Base-by-base conservation (phyloP, 2,113 vertebrate species). In the Urocolius indicus region DNA sequence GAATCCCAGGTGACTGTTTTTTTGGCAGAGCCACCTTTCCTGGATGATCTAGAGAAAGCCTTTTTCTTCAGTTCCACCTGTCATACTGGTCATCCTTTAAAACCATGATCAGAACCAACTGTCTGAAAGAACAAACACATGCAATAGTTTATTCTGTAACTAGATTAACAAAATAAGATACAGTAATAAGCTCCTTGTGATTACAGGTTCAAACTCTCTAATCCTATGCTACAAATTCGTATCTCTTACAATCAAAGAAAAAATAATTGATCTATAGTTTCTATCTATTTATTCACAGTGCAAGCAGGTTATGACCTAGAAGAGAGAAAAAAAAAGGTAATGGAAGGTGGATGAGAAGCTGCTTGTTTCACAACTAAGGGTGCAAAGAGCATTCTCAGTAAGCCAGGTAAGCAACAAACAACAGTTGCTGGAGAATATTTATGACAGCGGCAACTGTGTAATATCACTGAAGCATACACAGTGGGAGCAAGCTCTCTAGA, bases 391-490 rank as follows among this genome's bases (percentile, higher is more conserved):
- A 86, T 94, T 96, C 93, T 94, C 93, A 96, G 65, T 92, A 97
- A 96, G 94, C 93, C 96, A 95, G 78, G 93, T 92, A 96, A 97
- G 94, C 92, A 96, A 94, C 94, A 93, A 93, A 97, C 34, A 9
- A 9, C 29, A 66, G 91, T 76, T 87, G 94, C 85, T 93, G 94
- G 84, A 91, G 90, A 95, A 92, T 96, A 97, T 96, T 97, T 95
- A 86, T 96, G 96, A 95, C 94, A 96, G 97, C 75, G 26, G 84
- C 69, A 63, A 93, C 88, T 73, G 45, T 46, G 65, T 94, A 94
- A 90, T 95, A 93, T 97, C 96, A 89, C 75, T 84, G 93, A 95
- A 95, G 97, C 95, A 58, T 87, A 89, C 80, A 95, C 88, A 95
- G 95, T 74, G 57, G 84, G 74, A 96, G 57, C n/a, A 23, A 91